These are phyloP conservation scores for Theristus sp. DNA, from an alignment of 2,888 invertebrate genomes.

Conservation along the genomic window DNA sequence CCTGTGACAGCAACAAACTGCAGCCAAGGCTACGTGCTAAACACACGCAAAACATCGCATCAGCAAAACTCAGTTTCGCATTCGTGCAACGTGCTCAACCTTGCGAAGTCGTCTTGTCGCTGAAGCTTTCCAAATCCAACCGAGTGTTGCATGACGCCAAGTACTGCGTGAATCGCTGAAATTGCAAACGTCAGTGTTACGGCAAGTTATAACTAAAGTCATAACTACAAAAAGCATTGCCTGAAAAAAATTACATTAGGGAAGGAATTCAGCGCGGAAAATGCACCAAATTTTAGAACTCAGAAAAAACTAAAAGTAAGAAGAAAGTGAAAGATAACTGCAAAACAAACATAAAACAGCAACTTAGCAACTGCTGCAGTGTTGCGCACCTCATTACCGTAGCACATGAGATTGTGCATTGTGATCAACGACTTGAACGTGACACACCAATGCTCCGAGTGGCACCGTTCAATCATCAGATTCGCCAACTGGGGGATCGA, in stretches of 20 bases:
- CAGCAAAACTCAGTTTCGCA: conserved; percentile 1
- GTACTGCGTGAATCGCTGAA: conserved; percentile 96
- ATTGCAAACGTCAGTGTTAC: too few species aligned
- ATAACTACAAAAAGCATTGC: too few species aligned
- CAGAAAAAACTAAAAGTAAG: too few species aligned
- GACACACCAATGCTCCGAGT: conserved; percentile 94
- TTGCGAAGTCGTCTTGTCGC: conserved; percentile 75
- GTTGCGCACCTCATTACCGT: conserved; percentile 99
- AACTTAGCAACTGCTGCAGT: too few species aligned
- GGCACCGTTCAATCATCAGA: conserved; percentile 86
- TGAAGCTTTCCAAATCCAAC: conserved; percentile 89
- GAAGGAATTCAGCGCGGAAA: too few species aligned
- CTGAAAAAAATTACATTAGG: not conserved
- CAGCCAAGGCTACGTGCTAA: too few species aligned
- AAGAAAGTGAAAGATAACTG: too few species aligned
- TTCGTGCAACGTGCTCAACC: conserved; percentile 47
- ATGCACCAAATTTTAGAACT: too few species aligned
- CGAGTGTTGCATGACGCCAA: conserved; percentile 97
- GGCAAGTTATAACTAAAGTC: too few species aligned
- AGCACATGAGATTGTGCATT: conserved; percentile 95
- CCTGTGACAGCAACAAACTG: conserved; percentile 43
- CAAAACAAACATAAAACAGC: too few species aligned
- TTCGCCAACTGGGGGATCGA: conserved; percentile 98
- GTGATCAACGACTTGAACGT: conserved; percentile 95
- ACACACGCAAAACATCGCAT: too few species aligned